phyloP scores from a whole-genome alignment of 2,888 invertebrate genomes.

The Drosophila mimetica region DNA sequence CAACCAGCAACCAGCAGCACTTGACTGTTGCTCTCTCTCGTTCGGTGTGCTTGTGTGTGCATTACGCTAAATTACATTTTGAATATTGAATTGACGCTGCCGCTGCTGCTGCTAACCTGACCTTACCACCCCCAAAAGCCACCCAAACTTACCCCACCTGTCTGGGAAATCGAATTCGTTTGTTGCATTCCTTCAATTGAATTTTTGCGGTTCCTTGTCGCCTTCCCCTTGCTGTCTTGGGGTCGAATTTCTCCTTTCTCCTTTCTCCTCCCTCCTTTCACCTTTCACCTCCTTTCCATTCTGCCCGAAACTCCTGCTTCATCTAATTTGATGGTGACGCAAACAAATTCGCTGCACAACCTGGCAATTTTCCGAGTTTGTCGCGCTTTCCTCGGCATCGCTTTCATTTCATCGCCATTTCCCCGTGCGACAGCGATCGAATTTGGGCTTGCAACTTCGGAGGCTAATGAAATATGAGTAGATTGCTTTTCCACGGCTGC shows the following conservation, averaged over 20 bases:
- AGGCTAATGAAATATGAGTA: neutral
- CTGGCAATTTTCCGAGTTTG: conserved; percentile 36
- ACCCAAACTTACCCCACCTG: conserved; percentile 12
- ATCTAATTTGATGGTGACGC: conserved; percentile 42
- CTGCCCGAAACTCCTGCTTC: neutral
- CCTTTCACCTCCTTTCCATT: neutral
- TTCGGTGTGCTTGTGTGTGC: conserved; percentile 51
- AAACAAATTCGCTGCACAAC: conserved; percentile 48
- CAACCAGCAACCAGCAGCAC: too few species aligned
- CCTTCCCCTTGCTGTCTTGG: neutral
- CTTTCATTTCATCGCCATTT: conserved; percentile 25
- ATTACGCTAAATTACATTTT: conserved; percentile 79
- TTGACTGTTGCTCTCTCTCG: conserved; percentile 29
- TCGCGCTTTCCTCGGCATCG: conserved; percentile 28
- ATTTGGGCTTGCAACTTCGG: conserved; percentile 7
- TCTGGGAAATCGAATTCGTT: conserved; percentile 48
- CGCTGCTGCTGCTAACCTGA: conserved; percentile 27
- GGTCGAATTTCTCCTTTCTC: neutral
- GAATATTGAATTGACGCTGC: conserved; percentile 73
- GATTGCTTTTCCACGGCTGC: neutral
- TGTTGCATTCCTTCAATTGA: conserved; percentile 51
- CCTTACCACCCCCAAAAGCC: neutral
- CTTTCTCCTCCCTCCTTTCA: neutral
- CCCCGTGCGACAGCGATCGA: conserved; percentile 3
- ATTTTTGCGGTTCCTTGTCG: conserved; percentile 41